Percentiles rank a stretch among this genome's conserved stretches.
phyloP scores from a whole-genome alignment of 2,797 vertebrate species.

The Myripristis jacobus region DNA sequence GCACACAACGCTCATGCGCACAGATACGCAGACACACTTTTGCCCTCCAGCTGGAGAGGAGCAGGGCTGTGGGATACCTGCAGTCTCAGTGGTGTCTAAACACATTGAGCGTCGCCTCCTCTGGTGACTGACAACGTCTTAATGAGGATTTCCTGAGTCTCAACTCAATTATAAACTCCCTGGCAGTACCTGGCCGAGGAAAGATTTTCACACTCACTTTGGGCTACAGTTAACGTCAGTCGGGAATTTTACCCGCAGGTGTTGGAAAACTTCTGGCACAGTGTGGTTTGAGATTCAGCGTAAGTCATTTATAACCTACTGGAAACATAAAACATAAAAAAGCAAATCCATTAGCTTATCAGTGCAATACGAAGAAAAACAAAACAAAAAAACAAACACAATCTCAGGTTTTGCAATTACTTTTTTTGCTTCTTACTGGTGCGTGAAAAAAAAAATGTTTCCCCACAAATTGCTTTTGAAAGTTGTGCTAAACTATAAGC shows the following conservation, averaged over 20 bases:
- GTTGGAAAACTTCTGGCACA: conserved; percentile 49
- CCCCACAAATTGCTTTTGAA: neutral
- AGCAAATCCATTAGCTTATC: neutral
- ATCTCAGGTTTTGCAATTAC: no score
- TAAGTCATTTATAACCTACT: conserved; percentile 31
- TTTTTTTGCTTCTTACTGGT: neutral
- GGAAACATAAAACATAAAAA: conserved; percentile 47
- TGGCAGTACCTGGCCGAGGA: conserved; percentile 56
- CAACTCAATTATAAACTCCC: conserved; percentile 76
- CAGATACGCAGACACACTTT: conserved; percentile 37
- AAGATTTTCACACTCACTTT: conserved; percentile 52
- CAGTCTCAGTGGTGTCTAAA: conserved; percentile 73
- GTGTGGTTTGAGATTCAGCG: conserved; percentile 59
- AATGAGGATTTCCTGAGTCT: conserved; percentile 80
- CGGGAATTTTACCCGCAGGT: conserved; percentile 52
- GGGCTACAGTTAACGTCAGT: conserved; percentile 36
- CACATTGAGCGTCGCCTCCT: conserved; percentile 73
- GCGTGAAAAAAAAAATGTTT: neutral
- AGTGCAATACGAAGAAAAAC: no score
- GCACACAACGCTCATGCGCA: conserved; percentile 34
- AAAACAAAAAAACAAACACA: no score
- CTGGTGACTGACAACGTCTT: conserved; percentile 81
- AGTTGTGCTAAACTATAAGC: neutral
- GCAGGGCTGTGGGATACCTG: conserved; percentile 62
- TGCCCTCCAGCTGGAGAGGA: conserved; percentile 74